Evolutionary conservation across 2,113 vertebrate genomes (phyloP).

Genomic region (Caranx ignobilis): DNA sequence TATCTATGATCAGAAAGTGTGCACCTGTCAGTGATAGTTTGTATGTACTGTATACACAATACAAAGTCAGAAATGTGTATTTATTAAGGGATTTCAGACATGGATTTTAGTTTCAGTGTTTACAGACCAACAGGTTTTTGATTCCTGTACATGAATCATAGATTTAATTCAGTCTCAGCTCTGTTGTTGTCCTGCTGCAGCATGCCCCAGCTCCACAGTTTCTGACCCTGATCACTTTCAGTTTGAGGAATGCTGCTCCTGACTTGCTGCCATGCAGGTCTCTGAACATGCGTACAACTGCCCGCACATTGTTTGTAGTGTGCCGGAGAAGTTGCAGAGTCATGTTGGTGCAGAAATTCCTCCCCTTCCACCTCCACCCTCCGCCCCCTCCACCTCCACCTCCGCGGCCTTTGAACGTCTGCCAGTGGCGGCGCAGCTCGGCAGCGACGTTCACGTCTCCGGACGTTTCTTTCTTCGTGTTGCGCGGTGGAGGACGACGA

Average conservation of each 20-base stretch:
- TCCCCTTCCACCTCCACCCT: background rate
- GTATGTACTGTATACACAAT: no score
- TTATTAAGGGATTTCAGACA: no score
- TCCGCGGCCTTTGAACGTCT: background rate
- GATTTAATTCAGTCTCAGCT: no score
- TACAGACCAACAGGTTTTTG: no score
- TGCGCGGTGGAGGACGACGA: background rate
- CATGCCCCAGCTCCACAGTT: no score
- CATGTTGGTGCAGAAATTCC: constrained; percentile 76
- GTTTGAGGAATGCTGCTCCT: constrained; percentile 55
- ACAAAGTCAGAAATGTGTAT: no score
- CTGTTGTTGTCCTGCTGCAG: no score
- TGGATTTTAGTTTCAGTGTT: no score
- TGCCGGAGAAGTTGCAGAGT: constrained; percentile 75
- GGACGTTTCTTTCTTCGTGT: constrained; percentile 1
- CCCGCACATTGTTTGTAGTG: constrained; percentile 3
- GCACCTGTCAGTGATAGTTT: no score
- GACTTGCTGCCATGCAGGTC: constrained; percentile 8
- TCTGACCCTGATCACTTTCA: constrained; percentile 50
- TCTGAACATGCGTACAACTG: constrained; percentile 31
- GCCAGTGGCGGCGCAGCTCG: constrained; percentile 8
- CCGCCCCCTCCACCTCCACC: background rate
- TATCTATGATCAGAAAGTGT: no score
- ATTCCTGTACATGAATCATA: no score
- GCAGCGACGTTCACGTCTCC: background rate